Base-by-base conservation (phyloP, 2,888 invertebrate genomes). In the Mamestra brassicae region DNA sequence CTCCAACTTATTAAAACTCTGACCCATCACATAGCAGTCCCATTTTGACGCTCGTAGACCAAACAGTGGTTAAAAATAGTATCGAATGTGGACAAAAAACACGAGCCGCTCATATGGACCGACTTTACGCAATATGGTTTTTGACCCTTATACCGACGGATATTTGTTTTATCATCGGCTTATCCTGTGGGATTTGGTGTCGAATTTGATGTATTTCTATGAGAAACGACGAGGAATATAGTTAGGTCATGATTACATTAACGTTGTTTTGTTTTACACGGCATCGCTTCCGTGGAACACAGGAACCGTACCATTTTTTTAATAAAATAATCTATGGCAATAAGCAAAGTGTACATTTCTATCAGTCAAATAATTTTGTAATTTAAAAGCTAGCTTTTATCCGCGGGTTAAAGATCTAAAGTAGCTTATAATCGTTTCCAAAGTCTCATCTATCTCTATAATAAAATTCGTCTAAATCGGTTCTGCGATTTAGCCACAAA, bases 121-220 rank as follows among this genome's bases (percentile, higher is more conserved):
- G 92, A 92, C 92, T 94, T 93, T 93, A 92, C 95, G 94, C 95
- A 96, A 95, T 95, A 95, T 96, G 96, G 96, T 93, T 90, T 95
- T 93, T 96, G 96, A 96, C 96, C 96, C 93, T 92, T 92, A 91
- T 90, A 91, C 94, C 93, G 89, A 86, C 94, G 96, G 95, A 95
- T 96, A 96, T 96, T 96, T 96, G 91, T 95, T 94, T 95, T 95
- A 94, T 94, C 92, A 89, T 87, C 84, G 86, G 89, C 91, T 93
- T 93, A 94, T 94, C 94, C 94, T 94, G 92, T 93, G 92, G 90
- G 92, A 93, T 89, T 88, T 88, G 80, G 73, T 90, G 90, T 89
- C 88, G 89, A 89, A 77, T 92, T 90, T 72, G 88, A 74, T 60
- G 50, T 65, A 73, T 83, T 68, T 75, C 17, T 73, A 38, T 73